Base-by-base conservation (phyloP, 2,888 invertebrate genomes). In the Autographa gamma region DNA sequence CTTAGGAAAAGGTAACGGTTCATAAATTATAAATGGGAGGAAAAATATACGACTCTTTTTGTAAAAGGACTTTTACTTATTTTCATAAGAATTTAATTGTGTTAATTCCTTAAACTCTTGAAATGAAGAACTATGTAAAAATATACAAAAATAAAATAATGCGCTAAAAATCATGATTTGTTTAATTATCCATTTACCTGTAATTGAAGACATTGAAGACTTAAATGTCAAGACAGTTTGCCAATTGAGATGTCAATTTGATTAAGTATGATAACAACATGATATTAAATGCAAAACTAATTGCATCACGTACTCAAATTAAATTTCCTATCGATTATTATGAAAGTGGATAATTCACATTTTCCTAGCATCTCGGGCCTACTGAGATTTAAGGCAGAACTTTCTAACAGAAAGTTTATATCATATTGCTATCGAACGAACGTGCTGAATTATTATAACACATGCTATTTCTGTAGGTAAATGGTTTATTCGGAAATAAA, bases 331-430 rank as follows among this genome's bases (percentile, higher is more conserved):
- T 67, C 43, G 61, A 70, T 78, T 64, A 64, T 52, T 32, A 25
- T 18, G n/a, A 67, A 66, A 71, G 58, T 66, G 34, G 52, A 52
- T 66, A 71, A 62, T 66, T 56, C 63, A 54, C 60, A 66, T 70
- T 78, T 78, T 56, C 64, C 32, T 54, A 56, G 19, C 58, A n/a
- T 31, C 31, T 11, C 19, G 54, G n/a, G 60, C 58, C 60, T 66
- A 60, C 19, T 14, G 32, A 75, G 68, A 67, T 75, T 62, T 71
- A 38, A 66, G 62, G 58, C 62, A 65, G 14, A 75, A 75, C 76
- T 79, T 66, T 79, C 71, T 62, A 62, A 77, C 59, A 71, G 62
- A 69, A 68, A 75, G 60, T 79, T 69, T 79, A 75, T 25, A 13
- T 25, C 25, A 56, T 56, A 13, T 25, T 11, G 66, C 76, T 69